Evolutionary conservation across 2,888 invertebrate genomes (phyloP).

Genomic region (Graphium colonna): DNA sequence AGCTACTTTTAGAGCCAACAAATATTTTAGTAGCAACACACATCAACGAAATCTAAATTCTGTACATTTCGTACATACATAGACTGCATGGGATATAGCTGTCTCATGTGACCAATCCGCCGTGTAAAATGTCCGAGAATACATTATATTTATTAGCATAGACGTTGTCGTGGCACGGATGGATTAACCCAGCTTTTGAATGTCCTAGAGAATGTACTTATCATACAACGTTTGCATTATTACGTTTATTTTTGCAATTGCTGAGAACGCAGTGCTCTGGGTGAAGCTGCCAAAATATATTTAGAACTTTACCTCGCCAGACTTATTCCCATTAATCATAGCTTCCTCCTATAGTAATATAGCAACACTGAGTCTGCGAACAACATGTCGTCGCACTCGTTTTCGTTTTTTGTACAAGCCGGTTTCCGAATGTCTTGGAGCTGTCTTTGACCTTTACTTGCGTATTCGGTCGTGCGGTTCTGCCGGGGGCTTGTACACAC

Average conservation of each 20-base stretch:
- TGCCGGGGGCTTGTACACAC: constrained; percentile 61
- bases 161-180: too few relatives aligned
- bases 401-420: neutral
- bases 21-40: constrained; percentile 2
- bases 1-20: constrained; percentile 20
- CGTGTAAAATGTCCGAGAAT: too few relatives aligned
- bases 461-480: constrained; percentile 45
- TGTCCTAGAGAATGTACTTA: too few relatives aligned
- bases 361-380: neutral
- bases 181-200: too few relatives aligned
- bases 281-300: constrained; percentile 24
- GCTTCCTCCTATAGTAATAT: neutral
- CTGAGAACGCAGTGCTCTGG: constrained; percentile 21
- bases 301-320: constrained; percentile 15
- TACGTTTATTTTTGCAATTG: neutral
- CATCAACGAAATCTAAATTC: too few relatives aligned
- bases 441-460: constrained; percentile 55
- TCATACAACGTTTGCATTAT: neutral
- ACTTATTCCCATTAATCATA: neutral
- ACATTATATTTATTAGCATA: neutral
- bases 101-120: too few relatives aligned
- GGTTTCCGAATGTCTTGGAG: constrained; percentile 32
- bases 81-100: too few relatives aligned
- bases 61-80: too few relatives aligned
- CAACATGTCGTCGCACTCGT: neutral